phyloP scores from a whole-genome alignment of 2,113 vertebrate species.

The Oryzias melastigma region DNA sequence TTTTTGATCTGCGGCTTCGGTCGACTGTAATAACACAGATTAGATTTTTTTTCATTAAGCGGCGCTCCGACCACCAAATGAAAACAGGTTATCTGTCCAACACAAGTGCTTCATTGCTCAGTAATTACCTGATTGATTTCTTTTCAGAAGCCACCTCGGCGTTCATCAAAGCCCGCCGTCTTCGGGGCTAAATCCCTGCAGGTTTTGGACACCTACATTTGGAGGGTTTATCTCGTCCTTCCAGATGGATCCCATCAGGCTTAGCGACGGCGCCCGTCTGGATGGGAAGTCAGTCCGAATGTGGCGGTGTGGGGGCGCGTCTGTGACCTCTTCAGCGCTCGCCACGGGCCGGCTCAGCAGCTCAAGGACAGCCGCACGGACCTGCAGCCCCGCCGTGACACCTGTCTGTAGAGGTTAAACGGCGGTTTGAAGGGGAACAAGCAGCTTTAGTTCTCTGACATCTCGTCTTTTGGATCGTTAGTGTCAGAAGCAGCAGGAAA shows the following conservation, averaged over 20 bases:
- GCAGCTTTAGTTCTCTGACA: too few relatives aligned
- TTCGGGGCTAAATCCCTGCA: background rate
- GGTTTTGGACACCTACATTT: background rate
- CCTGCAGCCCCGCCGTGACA: too few relatives aligned
- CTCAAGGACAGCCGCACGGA: background rate
- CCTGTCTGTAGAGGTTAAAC: too few relatives aligned
- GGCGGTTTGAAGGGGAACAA: too few relatives aligned
- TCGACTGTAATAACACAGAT: too few relatives aligned
- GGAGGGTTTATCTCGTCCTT: background rate
- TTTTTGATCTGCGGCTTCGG: too few relatives aligned
- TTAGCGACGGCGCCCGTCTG: background rate
- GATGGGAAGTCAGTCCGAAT: background rate
- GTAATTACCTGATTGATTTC: background rate
- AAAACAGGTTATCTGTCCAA: background rate
- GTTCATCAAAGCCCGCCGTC: background rate
- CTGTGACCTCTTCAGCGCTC: conserved; percentile 6
- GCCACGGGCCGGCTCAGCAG: background rate
- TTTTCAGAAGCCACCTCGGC: background rate
- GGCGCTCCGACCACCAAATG: background rate
- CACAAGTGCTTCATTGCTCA: too few relatives aligned
- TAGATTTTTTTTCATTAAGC: too few relatives aligned
- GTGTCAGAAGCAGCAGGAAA: too few relatives aligned
- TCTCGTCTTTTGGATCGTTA: too few relatives aligned
- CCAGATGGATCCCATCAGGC: background rate
- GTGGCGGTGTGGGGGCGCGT: background rate